Evolutionary conservation across 2,888 invertebrate species (phyloP), one percentile per base, ranked within the genome.

Genomic region (Aricia artaxerxes): DNA sequence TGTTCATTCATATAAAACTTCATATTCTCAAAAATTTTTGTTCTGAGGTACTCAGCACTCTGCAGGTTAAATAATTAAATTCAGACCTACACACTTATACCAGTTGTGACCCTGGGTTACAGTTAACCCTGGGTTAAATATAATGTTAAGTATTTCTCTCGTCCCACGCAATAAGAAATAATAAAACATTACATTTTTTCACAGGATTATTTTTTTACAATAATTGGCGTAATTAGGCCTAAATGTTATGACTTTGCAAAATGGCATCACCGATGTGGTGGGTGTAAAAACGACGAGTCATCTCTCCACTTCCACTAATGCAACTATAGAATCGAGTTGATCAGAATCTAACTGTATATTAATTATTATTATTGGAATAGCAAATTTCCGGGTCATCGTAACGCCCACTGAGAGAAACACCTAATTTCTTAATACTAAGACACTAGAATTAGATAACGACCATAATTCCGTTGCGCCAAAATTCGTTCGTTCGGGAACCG

Each of bases 261-360:
- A 64, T 64, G 64, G 11, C 64, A 2, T 35, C 64, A 64, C 64
- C 9, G 64, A 31, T 11, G 31, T 38, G 4, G 69, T 69, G 35
- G 35, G 69, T 35, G 69, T 69, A 69, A 64, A 64, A 69, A 38
- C 35, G 69, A 35, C 69, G 69, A 69, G 69, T 69, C 69, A 69
- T 69, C 81, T 81, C 83, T 88, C 91, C 90, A 87, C 91, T 87
- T 88, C 83, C 89, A 86, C 86, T 86, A 81, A 80, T 85, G 83
- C 81, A 61, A 88, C 85, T 83, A 84, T 85, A 81, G 81, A 85
- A 86, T 86, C 83, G 83, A 80, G 82, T 81, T 79, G 80, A 87
- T 85, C 84, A 83, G 80, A 83, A 83, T 82, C 4, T 57, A 76
- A 75, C 75, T 49, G 75, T 75, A 31, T 49, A 6, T 49, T 49